Conservation (phyloP, 2,113 vertebrate genomes). For the Pituophis catenifer region DNA sequence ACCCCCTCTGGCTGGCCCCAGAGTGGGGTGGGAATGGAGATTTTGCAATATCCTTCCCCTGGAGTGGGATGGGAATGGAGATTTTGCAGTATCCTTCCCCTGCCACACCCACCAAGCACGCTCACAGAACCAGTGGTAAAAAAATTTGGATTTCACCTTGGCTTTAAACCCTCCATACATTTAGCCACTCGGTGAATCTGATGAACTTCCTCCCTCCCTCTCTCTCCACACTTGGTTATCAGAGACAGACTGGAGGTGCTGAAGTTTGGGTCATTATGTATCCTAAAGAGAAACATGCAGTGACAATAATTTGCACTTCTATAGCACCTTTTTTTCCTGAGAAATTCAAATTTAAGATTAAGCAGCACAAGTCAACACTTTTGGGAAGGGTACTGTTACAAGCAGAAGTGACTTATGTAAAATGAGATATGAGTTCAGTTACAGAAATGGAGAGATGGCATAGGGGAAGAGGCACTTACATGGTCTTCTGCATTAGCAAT, state of each 20-base stretch:
- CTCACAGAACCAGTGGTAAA: too few relatives aligned
- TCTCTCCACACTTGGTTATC: neutral
- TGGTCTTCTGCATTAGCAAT: neutral
- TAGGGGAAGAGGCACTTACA: neutral
- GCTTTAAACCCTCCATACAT: neutral
- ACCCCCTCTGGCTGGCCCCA: too few relatives aligned
- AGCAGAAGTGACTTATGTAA: neutral
- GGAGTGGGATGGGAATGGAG: too few relatives aligned
- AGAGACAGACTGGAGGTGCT: neutral
- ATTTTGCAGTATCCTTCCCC: too few relatives aligned
- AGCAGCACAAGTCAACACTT: neutral
- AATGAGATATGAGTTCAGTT: neutral
- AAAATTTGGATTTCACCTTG: too few relatives aligned
- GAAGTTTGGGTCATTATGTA: neutral
- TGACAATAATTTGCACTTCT: conserved; percentile 22
- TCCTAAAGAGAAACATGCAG: neutral
- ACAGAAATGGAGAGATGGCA: neutral
- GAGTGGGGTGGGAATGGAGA: too few relatives aligned
- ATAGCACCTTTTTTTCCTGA: conserved; percentile 9
- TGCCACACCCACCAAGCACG: too few relatives aligned
- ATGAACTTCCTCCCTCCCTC: neutral
- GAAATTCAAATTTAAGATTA: conserved; percentile 15
- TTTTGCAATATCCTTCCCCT: too few relatives aligned
- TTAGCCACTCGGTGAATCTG: neutral
- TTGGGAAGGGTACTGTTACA: neutral